Evolutionary conservation across 2,113 vertebrate species (phyloP), one percentile per base, ranked within the genome.

Genomic region (Pangasianodon gigas): DNA sequence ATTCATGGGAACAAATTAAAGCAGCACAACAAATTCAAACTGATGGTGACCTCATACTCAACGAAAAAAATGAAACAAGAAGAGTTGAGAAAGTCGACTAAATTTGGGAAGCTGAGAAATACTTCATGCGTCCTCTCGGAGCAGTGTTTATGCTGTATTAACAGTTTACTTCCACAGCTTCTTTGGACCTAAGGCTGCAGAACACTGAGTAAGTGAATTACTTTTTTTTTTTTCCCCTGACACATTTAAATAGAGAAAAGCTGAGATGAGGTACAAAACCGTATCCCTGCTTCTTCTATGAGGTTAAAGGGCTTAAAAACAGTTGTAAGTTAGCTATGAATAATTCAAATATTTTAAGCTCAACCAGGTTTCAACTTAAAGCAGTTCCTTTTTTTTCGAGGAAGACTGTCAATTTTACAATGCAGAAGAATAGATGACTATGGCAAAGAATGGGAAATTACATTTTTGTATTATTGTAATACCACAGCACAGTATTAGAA

Each of bases 221-320:
- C 8, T 8, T 21, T 21, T 77, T 75, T 84, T 79, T 71, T 51
- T 18, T 56, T 46, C n/a, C n/a, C 69, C 41, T 81, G 74, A 89
- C 83, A 89, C 65, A 75, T 62, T 69, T 86, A 51, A 89, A 89
- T 89, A 81, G 77, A 83, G 77, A 54, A 74, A 81, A 83, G 65
- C 60, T 89, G 54, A 84, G 90, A 91, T 46, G 84, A 77, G 65
- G 75, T 83, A 81, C 21, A 87, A 62, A 89, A 60, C 67, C 80
- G 6, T 65, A 87, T 86, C 71, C 69, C n/a, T 83, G 41, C 32
- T 89, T 83, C 46, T 82, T 74, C 75, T 74, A 83, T 80, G 48
- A 81, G 46, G 84, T 81, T 89, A 89, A 89, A 89, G 82, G 88
- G 88, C 69, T 89, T 89, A 89, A 85, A 89, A 89, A 89, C 60